Base-by-base conservation (phyloP, 2,888 invertebrate species). In the Cerastis leucographa region DNA sequence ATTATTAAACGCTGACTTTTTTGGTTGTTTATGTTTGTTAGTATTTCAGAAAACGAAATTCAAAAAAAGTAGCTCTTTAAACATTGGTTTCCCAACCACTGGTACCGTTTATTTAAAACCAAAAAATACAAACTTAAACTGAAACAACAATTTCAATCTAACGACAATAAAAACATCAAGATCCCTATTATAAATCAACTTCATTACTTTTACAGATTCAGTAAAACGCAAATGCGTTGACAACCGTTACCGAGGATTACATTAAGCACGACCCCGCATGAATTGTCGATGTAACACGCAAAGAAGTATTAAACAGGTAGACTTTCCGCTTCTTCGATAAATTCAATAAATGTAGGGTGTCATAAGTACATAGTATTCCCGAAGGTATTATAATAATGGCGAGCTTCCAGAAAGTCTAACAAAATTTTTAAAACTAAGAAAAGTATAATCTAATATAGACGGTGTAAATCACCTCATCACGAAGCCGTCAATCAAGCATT, bases 231-330 rank as follows among this genome's bases (percentile, higher is more conserved):
- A 74, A 61, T 44, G 35, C 46, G 56, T 54, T 74, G 65, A 68
- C 71, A 62, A 82, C 71, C 71, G n/a, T 69, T 70, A 46, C 44
- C 42, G 62, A 54, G 71, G 82, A 85, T 83, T 69, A 83, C 78
- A 35, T 66, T 71, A 49, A 1, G 65, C 78, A 82, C 64, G 83
- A 76, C 64, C 62, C 46, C 17, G 68, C 74, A 84, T 77, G 62
- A 81, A 76, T 82, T 71, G 74, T 61, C 14, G 25, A 72, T 35
- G n/a, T 51, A 29, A n/a, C 85, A 83, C 85, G 83, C 85, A 56
- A 81, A n/a, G 22, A 64, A 19, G 44, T 54, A 75, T 44, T 11
- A 42, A 46, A 83, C 11, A 44, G 8, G 29, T 8, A 46, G 22
- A 51, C 8, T 42, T n/a, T 22, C 17, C 6, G 40, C 25, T 40